Percentiles rank a stretch among this genome's conserved stretches.
These are phyloP conservation scores for Peromyscus melanophrys DNA, from an alignment of 2,797 vertebrate species.

Conservation along the genomic window DNA sequence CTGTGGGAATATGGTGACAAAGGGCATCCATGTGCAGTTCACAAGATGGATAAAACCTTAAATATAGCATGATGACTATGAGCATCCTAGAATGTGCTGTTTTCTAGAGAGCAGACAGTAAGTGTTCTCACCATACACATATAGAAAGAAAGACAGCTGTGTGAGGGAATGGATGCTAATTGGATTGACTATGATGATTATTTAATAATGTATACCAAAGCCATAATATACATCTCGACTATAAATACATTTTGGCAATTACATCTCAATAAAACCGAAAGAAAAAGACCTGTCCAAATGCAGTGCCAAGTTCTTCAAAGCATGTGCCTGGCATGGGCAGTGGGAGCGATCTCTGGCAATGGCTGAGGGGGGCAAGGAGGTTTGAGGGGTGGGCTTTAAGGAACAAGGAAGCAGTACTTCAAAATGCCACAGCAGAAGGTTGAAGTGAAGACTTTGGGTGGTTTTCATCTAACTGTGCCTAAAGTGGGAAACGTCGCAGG, in stretches of 20 bases:
- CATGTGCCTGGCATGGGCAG: neutral
- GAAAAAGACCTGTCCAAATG: neutral
- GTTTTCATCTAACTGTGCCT: neutral
- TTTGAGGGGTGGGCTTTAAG: neutral
- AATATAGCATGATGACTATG: neutral
- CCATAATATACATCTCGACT: neutral
- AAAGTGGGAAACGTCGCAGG: neutral
- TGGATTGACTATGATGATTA: neutral
- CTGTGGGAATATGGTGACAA: neutral
- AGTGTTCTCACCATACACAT: neutral
- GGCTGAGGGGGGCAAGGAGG: neutral
- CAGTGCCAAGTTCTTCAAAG: neutral
- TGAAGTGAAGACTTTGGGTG: neutral
- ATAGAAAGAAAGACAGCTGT: neutral
- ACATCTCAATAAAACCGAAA: neutral
- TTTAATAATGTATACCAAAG: neutral
- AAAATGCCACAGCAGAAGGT: neutral
- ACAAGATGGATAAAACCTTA: neutral
- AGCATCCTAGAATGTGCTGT: neutral
- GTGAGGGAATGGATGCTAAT: neutral
- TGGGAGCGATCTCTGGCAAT: neutral
- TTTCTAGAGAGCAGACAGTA: neutral
- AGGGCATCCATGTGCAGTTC: neutral
- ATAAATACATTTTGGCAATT: neutral
- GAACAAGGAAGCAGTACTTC: neutral